phyloP scores from a whole-genome alignment of 1,140 invertebrate species.

The Camponotus floridanus region DNA sequence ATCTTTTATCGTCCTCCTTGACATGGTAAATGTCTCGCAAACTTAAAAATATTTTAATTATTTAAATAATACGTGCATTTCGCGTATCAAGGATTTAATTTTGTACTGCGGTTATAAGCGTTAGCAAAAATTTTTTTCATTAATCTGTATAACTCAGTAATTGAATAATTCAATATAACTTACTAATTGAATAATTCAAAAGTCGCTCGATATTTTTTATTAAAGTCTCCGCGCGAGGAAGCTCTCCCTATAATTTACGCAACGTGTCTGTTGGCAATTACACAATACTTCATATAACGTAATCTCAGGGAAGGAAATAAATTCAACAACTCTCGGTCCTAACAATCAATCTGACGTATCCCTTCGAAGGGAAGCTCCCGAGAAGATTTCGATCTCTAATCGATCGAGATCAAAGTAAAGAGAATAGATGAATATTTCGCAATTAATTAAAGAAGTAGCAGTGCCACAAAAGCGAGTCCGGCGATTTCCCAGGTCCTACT shows the following conservation, averaged over 20 bases:
- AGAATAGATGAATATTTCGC: not conserved
- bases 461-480: not conserved
- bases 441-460: not conserved
- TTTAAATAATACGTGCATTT: not conserved
- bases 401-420: not conserved
- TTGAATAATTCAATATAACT: not conserved
- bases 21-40: not conserved
- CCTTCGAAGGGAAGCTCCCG: no score
- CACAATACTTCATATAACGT: not conserved
- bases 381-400: not conserved
- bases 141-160: not conserved
- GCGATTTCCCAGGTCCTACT: not conserved
- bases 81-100: not conserved
- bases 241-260: not conserved
- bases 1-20: not conserved
- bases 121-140: slow-evolving; percentile 1
- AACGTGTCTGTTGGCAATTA: not conserved
- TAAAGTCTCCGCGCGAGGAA: not conserved
- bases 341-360: no score
- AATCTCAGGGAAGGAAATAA: not conserved
- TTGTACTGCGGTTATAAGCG: not conserved
- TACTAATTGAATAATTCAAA: no score
- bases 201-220: not conserved
- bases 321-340: not conserved
- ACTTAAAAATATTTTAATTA: slow-evolving; percentile 1